Base-by-base conservation (phyloP, 1,140 invertebrate species). In the Drosophila saltans region DNA sequence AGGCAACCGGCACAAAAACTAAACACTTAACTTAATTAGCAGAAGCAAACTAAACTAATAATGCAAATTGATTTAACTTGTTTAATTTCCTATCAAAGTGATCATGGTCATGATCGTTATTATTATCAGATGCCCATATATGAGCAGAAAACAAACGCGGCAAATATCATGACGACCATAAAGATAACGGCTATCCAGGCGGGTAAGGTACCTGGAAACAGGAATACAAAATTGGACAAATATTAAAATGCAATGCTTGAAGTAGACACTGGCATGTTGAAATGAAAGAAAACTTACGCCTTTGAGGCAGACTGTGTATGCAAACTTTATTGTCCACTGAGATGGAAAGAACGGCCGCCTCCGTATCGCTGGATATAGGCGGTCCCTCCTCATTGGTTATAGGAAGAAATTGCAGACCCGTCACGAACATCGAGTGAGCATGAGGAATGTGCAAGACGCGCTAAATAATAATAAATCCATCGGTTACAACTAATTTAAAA, bases 341-440 rank as follows among this genome's bases (percentile, higher is more conserved):
- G 80, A 99, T 98, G 90, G 97, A 98, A 55, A 99, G 94, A 72
- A 98, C 96, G 9, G 97, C 97, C 63, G 97, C 96, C 91, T 97
- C 96, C 33, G 96, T 95, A 81, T 95, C 94, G 84, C 95, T 95
- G 11, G 94, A 94, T 56, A 96, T 94, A 11, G 95, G 93, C 57
- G 94, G 94, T 21, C 94, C 94, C 72, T 94, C 94, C 66, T 92
- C 90, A 43, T 94, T 92, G 66, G 94, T 94, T 21, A 95, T 95
- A 24, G 96, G 96, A 66, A 98, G 93, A 93, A 99, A 98, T 92
- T 97, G 96, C 62, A 99, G 93, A 11, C 97, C 98, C 40, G 98
- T 99, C 40, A 99, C 96, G 93, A 99, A 99, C 95, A 98, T 98
- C 74, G 95, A 96, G 93, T 99, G 98, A 72, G 96, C 97, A 82